Evolutionary conservation across 2,797 vertebrate species (phyloP), one percentile per base, ranked within the genome.

Genomic region (Champsocephalus gunnari): DNA sequence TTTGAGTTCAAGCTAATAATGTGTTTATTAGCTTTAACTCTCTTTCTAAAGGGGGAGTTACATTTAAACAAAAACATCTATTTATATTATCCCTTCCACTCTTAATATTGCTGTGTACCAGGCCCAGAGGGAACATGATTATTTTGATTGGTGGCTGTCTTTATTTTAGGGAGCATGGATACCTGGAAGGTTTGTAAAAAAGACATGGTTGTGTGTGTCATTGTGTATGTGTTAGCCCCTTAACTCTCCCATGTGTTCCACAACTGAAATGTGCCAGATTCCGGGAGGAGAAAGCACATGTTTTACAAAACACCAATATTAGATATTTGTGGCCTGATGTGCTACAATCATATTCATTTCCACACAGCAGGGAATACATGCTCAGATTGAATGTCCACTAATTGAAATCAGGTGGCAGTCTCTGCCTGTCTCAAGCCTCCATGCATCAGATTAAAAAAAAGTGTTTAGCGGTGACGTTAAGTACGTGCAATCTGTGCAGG

Each of bases 141-240:
- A n/a, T 21, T 60, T 4, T 71, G 5, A 1, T 49, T 43, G 57
- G 50, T 55, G 59, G 59, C 49, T 83, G 28, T 57, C 32, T 66
- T 60, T 9, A 49, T 45, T 54, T 72, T 61, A 55, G 59, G 19
- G 12, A 61, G 19, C 50, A 66, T 19, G 12, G 62, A 48, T 62
- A 12, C 13, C 19, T 3, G 2, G 21, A 45, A 56, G 16, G 21
- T 74, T 65, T 21, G 49, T 21, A 63, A 5, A 48, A n/a, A 45
- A 9, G 45, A 55, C 12, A 49, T 14, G 1, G 51, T n/a, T 60
- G 17, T 3, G 19, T 50, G 12, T 53, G 6, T 41, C 32, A 45
- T 58, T 12, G 28, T 56, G 9, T 17, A 57, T 56, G 28, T 61
- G 66, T 60, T 45, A 24, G 53, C 34, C 50, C 14, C 44, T 51